These are phyloP conservation scores for Xestoiulus laeticollis DNA, from an alignment of 2,888 invertebrate species.

Conservation along the genomic window DNA sequence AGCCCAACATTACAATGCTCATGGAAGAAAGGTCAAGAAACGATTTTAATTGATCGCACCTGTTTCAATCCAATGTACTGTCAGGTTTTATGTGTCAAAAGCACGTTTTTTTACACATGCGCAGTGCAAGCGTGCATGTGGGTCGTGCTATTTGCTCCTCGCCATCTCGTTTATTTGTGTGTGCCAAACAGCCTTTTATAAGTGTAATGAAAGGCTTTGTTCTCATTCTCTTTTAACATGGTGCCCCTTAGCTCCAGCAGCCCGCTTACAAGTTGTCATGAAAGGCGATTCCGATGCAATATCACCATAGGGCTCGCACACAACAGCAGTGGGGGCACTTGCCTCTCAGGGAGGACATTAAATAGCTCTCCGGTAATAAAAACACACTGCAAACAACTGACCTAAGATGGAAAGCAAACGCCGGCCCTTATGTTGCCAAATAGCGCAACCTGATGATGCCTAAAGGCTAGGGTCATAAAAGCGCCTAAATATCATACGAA, in stretches of 20 bases:
- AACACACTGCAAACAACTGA: slow-evolving; percentile 23
- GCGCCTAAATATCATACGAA: slow-evolving; percentile 20
- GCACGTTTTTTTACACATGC: not conserved
- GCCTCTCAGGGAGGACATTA: not conserved
- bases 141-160: not conserved
- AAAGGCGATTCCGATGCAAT: not conserved
- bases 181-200: slow-evolving; percentile 28
- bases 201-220: slow-evolving; percentile 37
- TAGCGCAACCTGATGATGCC: slow-evolving; percentile 23
- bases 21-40: not conserved
- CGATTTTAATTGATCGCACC: not conserved
- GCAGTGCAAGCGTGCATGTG: not conserved
- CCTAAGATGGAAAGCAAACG: slow-evolving; percentile 29
- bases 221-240: slow-evolving; percentile 2
- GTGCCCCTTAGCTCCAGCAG: slow-evolving; percentile 15
- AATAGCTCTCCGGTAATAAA: slow-evolving; percentile 23
- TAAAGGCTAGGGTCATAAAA: not conserved
- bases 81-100: not conserved
- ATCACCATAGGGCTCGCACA: not conserved
- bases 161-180: slow-evolving; percentile 10
- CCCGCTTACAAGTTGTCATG: not conserved
- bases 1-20: not conserved
- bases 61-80: not conserved
- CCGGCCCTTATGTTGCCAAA: not conserved
- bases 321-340: slow-evolving; percentile 37